Conservation (phyloP, 92 coral and sea anemone genomes). For the Epizoanthus scotinus region DNA sequence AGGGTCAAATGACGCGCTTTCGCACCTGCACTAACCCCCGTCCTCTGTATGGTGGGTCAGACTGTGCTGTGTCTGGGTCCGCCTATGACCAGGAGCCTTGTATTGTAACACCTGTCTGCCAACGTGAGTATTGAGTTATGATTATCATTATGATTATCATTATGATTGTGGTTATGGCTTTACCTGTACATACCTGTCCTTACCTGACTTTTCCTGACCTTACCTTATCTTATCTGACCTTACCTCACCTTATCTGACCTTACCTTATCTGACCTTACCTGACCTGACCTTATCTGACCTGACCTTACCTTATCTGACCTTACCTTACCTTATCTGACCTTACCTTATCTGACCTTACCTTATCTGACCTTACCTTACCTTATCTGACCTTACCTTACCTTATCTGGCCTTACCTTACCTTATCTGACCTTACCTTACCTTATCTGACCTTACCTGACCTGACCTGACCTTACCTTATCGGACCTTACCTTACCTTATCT, state of each 20-base stretch:
- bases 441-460: too few species aligned
- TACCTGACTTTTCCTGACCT: too few species aligned
- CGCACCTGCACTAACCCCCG: conserved; percentile 32
- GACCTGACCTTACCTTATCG: too few species aligned
- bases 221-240: too few species aligned
- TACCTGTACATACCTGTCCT: background rate
- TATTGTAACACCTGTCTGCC: background rate
- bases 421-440: too few species aligned
- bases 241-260: background rate
- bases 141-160: background rate
- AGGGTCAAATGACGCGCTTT: conserved; percentile 15
- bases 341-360: background rate
- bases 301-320: too few species aligned
- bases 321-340: background rate
- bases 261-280: too few species aligned
- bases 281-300: too few species aligned
- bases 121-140: background rate
- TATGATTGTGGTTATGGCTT: background rate
- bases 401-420: too few species aligned
- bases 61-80: conserved; percentile 13
- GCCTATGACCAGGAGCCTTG: conserved; percentile 36
- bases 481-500: too few species aligned
- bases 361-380: too few species aligned
- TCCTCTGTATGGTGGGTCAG: conserved; percentile 33
- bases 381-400: too few species aligned